phyloP scores from a whole-genome alignment of 2,888 invertebrate genomes.

The Dysmachus trigonus region DNA sequence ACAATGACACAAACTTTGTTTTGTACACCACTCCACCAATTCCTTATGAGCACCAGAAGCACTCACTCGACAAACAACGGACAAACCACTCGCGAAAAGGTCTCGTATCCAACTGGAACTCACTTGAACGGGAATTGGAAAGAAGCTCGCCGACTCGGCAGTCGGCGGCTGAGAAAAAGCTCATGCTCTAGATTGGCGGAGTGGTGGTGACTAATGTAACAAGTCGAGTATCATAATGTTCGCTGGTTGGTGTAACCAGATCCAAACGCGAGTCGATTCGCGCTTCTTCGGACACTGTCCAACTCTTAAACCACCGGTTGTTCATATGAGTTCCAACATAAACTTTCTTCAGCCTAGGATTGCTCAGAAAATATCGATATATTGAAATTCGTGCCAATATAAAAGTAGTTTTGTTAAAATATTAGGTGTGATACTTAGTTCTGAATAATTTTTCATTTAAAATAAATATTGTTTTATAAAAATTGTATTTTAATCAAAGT shows the following conservation, averaged over 20 bases:
- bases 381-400: neutral
- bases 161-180: neutral
- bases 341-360: neutral
- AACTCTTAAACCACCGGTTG: neutral
- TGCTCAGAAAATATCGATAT: too few species aligned
- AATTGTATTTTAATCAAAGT: too few species aligned
- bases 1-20: neutral
- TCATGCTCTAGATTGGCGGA: neutral
- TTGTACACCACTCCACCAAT: slow-evolving; percentile 19
- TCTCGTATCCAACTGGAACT: slow-evolving; percentile 26
- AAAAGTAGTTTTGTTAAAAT: neutral
- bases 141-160: slow-evolving; percentile 3
- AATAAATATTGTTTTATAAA: too few species aligned
- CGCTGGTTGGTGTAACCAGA: neutral
- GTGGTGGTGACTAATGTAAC: neutral
- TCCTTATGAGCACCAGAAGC: neutral
- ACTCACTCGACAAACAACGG: neutral
- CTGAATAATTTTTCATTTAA: too few species aligned
- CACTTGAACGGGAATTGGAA: neutral
- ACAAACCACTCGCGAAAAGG: slow-evolving; percentile 3
- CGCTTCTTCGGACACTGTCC: neutral
- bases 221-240: neutral
- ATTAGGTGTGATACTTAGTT: too few species aligned
- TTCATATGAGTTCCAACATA: neutral
- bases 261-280: neutral